Base-by-base conservation (phyloP, 2,888 invertebrate species). In the Conistra vaccinii region DNA sequence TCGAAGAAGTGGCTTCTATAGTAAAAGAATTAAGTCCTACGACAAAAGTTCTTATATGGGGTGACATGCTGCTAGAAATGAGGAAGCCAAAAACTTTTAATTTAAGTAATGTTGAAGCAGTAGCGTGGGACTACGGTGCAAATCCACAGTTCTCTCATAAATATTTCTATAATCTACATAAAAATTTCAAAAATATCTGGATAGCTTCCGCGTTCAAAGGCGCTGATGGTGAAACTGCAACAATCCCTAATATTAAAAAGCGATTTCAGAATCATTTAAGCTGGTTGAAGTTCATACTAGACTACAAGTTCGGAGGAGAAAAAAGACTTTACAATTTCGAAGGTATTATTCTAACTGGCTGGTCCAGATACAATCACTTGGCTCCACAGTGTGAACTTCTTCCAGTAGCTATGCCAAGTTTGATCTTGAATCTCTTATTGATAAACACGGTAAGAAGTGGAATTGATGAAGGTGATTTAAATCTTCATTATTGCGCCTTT, bases 151-250 rank as follows among this genome's bases (percentile, higher is more conserved):
- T 32, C 90, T 91, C 90, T 88, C 96, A 91, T 83, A 91, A 67
- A 0, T 87, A 88, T 60, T 76, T 95, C 20, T 85, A 89, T 7
- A 89, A 90, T 48, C 93, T 95, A 66, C 92, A 93, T 55, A 89
- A 85, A 42, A 89, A 88, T 17, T 99, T 98, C 92, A 94, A 96
- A 3, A 96, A 97, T 55, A 94, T 98, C 35, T 98, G 98, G 98
- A 96, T 98, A 61, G 98, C 98, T 0, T 97, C 98, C 77, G 98
- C 99, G 0, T 99, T 97, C 90, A 99, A 99, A 96, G 99, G 98
- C 0, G 97, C 98, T 0, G 97, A 97, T 63, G 97, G 97, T 1
- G 90, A 90, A 0, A 93, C 92, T 7, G 94, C 96, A 73, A 95
- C 96, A 32, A 90, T 97, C 1, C 97, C 97, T 0, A 94, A 97